phyloP scores from a whole-genome alignment of 1,140 invertebrate species.

The Drosophila seguyi region DNA sequence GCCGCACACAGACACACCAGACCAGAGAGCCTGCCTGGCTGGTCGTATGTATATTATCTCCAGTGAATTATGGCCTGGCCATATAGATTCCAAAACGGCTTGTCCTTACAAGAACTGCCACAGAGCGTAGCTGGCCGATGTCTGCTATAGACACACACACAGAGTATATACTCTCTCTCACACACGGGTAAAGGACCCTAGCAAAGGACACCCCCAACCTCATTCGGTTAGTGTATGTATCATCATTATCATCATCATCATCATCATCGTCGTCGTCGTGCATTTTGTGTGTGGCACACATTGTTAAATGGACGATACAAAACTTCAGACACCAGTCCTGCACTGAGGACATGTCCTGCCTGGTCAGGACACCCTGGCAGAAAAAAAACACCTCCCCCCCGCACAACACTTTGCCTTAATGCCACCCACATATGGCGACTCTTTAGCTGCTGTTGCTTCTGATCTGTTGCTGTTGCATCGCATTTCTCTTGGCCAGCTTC shows the following conservation, averaged over 20 bases:
- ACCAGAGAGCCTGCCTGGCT: not conserved
- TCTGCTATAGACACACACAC: slow-evolving; percentile 39
- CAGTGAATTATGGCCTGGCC: slow-evolving; percentile 78
- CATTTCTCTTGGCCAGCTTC: slow-evolving; percentile 22
- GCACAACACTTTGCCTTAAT: not conserved
- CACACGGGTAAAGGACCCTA: slow-evolving; percentile 10
- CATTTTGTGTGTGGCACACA: slow-evolving; percentile 75
- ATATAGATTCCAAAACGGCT: slow-evolving; percentile 81
- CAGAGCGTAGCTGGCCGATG: slow-evolving; percentile 23
- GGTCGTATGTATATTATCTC: slow-evolving; percentile 82
- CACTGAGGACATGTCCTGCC: slow-evolving; percentile 29
- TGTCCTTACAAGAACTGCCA: slow-evolving; percentile 69
- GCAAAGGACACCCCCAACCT: slow-evolving; percentile 7
- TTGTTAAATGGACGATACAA: slow-evolving; percentile 84
- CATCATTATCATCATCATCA: slow-evolving; percentile 66
- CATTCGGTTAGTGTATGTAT: slow-evolving; percentile 44
- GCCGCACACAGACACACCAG: slow-evolving; percentile 15
- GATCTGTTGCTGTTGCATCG: slow-evolving; percentile 50
- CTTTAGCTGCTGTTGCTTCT: slow-evolving; percentile 34
- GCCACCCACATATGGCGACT: slow-evolving; percentile 22
- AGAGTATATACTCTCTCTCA: slow-evolving; percentile 1
- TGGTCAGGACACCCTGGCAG: slow-evolving; percentile 18
- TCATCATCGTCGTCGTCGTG: slow-evolving; percentile 40
- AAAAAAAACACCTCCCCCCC: not conserved
- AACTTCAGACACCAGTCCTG: slow-evolving; percentile 58